Evolutionary conservation across 2,113 vertebrate species (phyloP), one percentile per base, ranked within the genome.

Genomic region (Eupsittula cactorum): DNA sequence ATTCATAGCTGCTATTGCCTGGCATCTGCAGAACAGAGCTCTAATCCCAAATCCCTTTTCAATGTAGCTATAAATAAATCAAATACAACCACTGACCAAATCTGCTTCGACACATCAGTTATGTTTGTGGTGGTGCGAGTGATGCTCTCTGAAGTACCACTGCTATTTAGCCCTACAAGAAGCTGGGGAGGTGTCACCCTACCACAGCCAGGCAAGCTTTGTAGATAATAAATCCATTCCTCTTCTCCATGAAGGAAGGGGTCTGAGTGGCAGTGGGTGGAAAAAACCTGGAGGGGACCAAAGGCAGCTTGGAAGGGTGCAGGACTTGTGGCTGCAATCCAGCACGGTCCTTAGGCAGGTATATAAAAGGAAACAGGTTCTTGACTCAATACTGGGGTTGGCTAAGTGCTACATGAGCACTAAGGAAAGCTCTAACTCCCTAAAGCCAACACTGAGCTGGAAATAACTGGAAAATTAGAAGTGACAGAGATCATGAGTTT

Each of bases 21-120:
- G 53, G 67, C 35, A 1, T 9, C 14, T 2, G 1, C 50, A n/a
- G 42, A 47, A 79, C 44, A 64, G 84, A 71, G 50, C 67, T n/a
- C 47, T 62, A 90, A 97, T 91, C 78, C 94, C 93, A 86, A 94
- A 95, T 79, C 94, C 93, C 35, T 92, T 67, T 71, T 37, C 57
- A 50, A 24, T 8, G 33, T 6, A 24, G 60, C 94, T 73, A 90
- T 73, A 95, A 94, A 79, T 41, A 95, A 59, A 76, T n/a, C 60
- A 52, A 5, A 67, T 25, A 13, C 8, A 20, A 74, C 70, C 82
- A 35, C 39, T 21, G 74, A 44, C 87, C 81, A 18, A 49, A 82
- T 67, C 19, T 41, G n/a, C 4, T 82, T 33, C 88, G 37, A 59
- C 57, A 23, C 41, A 6, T 14, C 52, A 11, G 31, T 8, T 4